A percentile compares a stretch with the other conserved stretches of the same genome.
These are phyloP conservation scores for Marmota monax DNA, from an alignment of 2,113 vertebrate genomes.

Conservation along the genomic window DNA sequence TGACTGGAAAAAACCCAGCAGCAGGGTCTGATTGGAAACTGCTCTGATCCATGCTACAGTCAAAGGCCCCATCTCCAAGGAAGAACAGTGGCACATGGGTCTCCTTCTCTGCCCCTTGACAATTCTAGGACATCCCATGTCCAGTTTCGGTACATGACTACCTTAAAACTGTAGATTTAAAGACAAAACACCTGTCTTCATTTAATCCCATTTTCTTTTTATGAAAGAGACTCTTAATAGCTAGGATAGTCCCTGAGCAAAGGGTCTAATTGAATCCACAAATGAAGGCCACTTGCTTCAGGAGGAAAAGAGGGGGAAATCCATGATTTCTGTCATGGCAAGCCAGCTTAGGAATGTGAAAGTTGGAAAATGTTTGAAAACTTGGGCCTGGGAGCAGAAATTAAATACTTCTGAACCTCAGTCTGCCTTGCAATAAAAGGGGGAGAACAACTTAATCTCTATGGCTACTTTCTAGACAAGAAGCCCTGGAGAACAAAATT, in stretches of 20 bases:
- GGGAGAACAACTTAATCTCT: not conserved
- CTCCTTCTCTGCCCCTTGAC: constrained; percentile 5
- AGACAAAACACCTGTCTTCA: constrained; percentile 39
- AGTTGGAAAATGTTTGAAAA: constrained; percentile 53
- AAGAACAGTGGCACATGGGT: not conserved
- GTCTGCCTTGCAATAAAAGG: not conserved
- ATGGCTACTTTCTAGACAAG: not conserved
- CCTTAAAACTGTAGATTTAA: not conserved
- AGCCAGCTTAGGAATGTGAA: constrained; percentile 73
- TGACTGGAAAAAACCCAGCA: not conserved
- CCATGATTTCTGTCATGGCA: constrained; percentile 46
- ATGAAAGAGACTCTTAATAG: constrained; percentile 5
- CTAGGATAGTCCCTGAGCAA: constrained; percentile 68
- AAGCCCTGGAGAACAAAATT: not conserved
- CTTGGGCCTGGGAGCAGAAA: constrained; percentile 43
- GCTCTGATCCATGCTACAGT: not conserved
- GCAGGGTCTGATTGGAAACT: not conserved
- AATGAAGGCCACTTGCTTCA: constrained; percentile 44
- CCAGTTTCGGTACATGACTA: not conserved
- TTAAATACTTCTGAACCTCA: constrained; percentile 18
- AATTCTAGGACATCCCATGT: not conserved
- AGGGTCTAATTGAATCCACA: constrained; percentile 44
- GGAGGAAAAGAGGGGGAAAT: not conserved
- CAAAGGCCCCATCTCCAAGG: not conserved
- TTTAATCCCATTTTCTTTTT: constrained; percentile 20